These are phyloP conservation scores for Taeniopygia guttata DNA, from an alignment of 2,797 vertebrate genomes.

Conservation along the genomic window DNA sequence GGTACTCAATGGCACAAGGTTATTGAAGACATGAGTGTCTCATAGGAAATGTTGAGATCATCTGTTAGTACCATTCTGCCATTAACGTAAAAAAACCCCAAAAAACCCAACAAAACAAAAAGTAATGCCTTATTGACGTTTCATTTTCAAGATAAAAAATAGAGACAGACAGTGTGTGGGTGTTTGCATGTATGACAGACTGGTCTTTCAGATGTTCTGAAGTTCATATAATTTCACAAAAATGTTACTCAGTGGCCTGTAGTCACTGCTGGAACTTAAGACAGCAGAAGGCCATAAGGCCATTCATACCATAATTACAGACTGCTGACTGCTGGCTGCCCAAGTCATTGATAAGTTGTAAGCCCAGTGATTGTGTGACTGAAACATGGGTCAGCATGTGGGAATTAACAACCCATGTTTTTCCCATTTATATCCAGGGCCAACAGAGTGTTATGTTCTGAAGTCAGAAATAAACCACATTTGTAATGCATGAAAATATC, in stretches of 20 bases:
- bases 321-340: not conserved
- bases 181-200: not conserved
- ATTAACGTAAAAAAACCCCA: not conserved
- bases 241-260: not conserved
- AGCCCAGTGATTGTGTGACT: not conserved
- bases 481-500: not conserved
- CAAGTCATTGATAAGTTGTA: not conserved
- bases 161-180: conserved; percentile 22
- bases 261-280: not conserved
- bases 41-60: not conserved
- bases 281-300: not conserved
- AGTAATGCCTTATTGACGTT: not conserved
- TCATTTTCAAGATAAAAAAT: not conserved
- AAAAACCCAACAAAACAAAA: not conserved
- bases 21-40: not conserved
- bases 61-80: not conserved
- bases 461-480: not conserved
- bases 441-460: not conserved
- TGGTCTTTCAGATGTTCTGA: not conserved
- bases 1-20: not conserved
- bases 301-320: not conserved
- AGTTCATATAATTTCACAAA: not conserved
- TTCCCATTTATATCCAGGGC: not conserved
- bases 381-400: not conserved
- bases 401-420: not conserved